A percentile compares a stretch with the other conserved stretches of the same genome.
Conservation (phyloP, 2,113 vertebrate genomes). For the Leptodactylus fuscus region DNA sequence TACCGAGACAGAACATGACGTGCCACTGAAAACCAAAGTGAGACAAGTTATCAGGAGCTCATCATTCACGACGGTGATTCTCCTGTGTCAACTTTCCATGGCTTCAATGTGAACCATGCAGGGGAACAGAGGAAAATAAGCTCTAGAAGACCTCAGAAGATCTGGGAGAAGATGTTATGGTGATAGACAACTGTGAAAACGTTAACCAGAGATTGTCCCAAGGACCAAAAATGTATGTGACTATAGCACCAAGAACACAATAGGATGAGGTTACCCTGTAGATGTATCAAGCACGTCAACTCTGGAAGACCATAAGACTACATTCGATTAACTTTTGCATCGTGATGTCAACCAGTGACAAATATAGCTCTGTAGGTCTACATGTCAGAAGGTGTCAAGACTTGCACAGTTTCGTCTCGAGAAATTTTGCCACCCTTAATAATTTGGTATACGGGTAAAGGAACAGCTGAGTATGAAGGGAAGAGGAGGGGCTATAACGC, state of each 20-base stretch:
- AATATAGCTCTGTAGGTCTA: background rate
- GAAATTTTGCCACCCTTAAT: background rate
- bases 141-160: background rate
- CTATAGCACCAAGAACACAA: no score
- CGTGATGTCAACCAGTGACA: background rate
- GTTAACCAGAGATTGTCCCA: no score
- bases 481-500: background rate
- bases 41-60: slow-evolving; percentile 44
- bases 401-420: background rate
- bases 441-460: background rate
- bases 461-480: background rate
- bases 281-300: background rate
- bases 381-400: background rate
- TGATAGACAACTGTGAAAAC: background rate
- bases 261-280: no score
- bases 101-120: background rate
- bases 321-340: background rate
- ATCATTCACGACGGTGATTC: background rate
- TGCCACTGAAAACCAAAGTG: slow-evolving; percentile 54
- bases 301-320: background rate
- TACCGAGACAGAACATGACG: slow-evolving; percentile 67
- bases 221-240: no score
- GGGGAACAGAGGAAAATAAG: background rate
- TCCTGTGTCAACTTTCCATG: background rate
- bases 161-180: background rate